These are phyloP conservation scores for Phainopepla nitens DNA, from an alignment of 2,113 vertebrate genomes.

Conservation along the genomic window DNA sequence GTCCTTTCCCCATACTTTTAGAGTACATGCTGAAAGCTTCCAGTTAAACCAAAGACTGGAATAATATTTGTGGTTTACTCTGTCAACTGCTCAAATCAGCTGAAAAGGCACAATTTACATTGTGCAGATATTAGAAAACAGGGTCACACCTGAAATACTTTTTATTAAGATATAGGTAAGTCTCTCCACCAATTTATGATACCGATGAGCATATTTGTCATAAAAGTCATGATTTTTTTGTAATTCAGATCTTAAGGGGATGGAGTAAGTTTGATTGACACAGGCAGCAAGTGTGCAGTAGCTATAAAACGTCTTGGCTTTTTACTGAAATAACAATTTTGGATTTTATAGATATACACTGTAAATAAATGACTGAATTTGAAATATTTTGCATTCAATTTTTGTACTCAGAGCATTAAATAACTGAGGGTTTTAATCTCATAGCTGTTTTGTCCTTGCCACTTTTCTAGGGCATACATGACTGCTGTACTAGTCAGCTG, in stretches of 20 bases:
- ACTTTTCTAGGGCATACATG: not conserved
- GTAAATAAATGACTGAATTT: not conserved
- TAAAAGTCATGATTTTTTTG: not conserved
- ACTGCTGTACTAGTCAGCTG: not conserved
- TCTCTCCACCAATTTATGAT: not conserved
- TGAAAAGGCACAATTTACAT: not conserved
- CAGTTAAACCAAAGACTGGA: not conserved
- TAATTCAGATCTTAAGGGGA: not conserved
- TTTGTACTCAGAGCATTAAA: not conserved
- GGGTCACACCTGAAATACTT: not conserved
- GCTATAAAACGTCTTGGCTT: not conserved
- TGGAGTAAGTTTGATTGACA: not conserved
- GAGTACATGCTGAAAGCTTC: not conserved
- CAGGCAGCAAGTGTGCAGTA: not conserved
- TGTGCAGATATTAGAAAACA: not conserved
- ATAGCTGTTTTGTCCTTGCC: not conserved
- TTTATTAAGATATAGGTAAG: not conserved
- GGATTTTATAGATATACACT: not conserved
- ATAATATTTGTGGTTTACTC: not conserved
- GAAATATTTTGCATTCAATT: not conserved
- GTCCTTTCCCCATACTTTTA: not conserved
- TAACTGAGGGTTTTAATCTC: not conserved
- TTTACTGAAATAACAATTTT: not conserved
- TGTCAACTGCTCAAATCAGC: not conserved
- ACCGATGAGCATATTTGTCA: not conserved